Evolutionary conservation across 2,888 invertebrate genomes (phyloP), one percentile per base, ranked within the genome.

Genomic region (Chironomus tentans): DNA sequence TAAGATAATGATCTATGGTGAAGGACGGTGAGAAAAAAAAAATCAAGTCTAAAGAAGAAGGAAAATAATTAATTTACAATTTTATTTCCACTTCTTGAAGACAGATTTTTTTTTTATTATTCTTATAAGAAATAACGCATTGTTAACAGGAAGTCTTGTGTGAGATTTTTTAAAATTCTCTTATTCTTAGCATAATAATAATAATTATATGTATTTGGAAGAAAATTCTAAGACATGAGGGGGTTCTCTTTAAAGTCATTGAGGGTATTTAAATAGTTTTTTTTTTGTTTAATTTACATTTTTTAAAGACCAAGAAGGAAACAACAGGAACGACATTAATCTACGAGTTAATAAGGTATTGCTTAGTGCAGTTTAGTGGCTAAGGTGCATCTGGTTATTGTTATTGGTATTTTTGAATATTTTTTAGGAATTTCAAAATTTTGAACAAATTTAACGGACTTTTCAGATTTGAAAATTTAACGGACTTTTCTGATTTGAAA

Each of bases 31-130:
- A 38, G 22, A 47, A 70, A 70, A 22, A 48, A 15, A 48, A 46
- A 38, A 38, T 38, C 38, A 38, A 38, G 38, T 38, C 2, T 28
- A 22, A 74, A 28, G 5, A 4, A 18, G 38, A 74, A 68, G 48
- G 38, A 73, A 56, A 7, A 56, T 56, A 56, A 73, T 73, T 73
- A 74, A 74, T 74, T 68, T 74, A 74, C 74, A 74, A 74, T 74
- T 74, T 74, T 38, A 28, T 62, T 72, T 56, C 70, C 72, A 28
- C 72, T 72, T 21, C 18, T 38, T 69, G 5, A 7, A 15, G 18
- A 15, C n/a, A 15, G 15, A 15, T 69, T 24, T 15, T 13, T 69
- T 15, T 70, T 48, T 71, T 72, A 81, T 84, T 12, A 56, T 68
- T 65, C 68, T 68, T 74, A 65, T 48, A 74, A 74, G 74, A 68